Evolutionary conservation across 1,140 invertebrate species (phyloP), one percentile per base, ranked within the genome.

Genomic region (Venturia canescens): DNA sequence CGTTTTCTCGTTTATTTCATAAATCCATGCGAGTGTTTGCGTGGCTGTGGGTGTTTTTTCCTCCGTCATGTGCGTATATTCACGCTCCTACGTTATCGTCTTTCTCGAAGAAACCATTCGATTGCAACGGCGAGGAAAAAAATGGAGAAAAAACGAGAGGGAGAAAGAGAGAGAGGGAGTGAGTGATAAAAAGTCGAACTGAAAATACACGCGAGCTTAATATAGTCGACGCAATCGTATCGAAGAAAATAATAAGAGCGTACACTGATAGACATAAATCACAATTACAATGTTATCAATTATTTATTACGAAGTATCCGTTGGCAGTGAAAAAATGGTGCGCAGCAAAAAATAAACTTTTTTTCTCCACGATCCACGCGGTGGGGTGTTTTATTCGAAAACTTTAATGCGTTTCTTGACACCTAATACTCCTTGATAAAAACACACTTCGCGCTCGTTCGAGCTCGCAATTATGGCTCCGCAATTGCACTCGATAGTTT

Each of bases 231-330:
- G 31, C 48, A 44, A 71, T 71, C 69, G 7, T 71, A 71, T 71
- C 69, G n/a, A n/a, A 44, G 38, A 71, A 71, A 71, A 71, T 71
- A 44, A 44, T 71, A 71, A 71, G 34, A 71, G 21, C 67, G 31
- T 60, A 60, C 29, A 4, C 69, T 71, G 69, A 71, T 26, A 48
- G 23, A 13, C 69, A 38, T 23, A 13, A 18, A 44, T 48, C 29
- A 67, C 29, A 67, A 67, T 67, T 67, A 67, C 26, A 67, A 29
- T 21, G n/a, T 67, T 67, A 67, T 27, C 63, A 27, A 67, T 67
- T 26, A 67, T 67, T 23, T 60, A 60, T 44, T 60, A 60, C 16
- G 21, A 60, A n/a, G 57, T 60, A 44, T 44, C 38, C 38, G 38
- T 9, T 44, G 11, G 38, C 7, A 44, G 38, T 44, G 7, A 13